Base-by-base conservation (phyloP, 2,113 vertebrate genomes). In the Ptyas mucosa region DNA sequence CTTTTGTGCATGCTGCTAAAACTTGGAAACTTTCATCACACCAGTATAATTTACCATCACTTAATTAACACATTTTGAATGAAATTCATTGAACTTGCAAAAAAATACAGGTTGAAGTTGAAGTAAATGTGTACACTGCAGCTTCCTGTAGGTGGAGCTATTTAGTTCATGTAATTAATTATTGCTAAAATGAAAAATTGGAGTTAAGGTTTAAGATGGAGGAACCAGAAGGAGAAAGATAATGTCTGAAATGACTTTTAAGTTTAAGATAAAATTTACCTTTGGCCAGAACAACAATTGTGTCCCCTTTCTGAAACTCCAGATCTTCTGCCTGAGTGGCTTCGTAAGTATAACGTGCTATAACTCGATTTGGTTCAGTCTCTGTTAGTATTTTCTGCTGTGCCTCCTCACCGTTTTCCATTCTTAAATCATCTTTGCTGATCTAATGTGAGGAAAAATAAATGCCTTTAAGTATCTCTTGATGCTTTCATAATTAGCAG, bases 261-360 rank as follows among this genome's bases (percentile, higher is more conserved):
- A 85, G 20, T 21, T 29, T 26, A 23, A 88, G 14, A 54, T 0
- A 0, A 0, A 3, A 93, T 94, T 97, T 96, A 98, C 98, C 98
- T 97, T 95, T 97, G 9, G 98, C 98, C 90, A 99, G 94, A 39
- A 99, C n/a, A 43, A 97, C 96, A 94, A 99, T 99, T 2, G 87
- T 81, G 1, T 99, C 98, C 51, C 99, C 99, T 93, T 98, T 90
- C 11, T 97, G 93, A 91, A 99, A 99, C 9, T 91, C 97, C 91
- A 99, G 97, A 96, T 99, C 99, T 93, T 99, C 99, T 0, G 98
- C 98, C 29, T 98, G 98, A 1, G 97, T 95, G 5, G 98, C 98
- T 92, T 98, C 97, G 0, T 98, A 99, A 46, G 95, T 96, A 94
- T 99, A 98, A 94, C 98, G 97, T 0, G 99, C 99, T 24, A 98